These are phyloP conservation scores for Zhuqinia jingwanae DNA, from an alignment of 2,888 invertebrate species.

Conservation along the genomic window DNA sequence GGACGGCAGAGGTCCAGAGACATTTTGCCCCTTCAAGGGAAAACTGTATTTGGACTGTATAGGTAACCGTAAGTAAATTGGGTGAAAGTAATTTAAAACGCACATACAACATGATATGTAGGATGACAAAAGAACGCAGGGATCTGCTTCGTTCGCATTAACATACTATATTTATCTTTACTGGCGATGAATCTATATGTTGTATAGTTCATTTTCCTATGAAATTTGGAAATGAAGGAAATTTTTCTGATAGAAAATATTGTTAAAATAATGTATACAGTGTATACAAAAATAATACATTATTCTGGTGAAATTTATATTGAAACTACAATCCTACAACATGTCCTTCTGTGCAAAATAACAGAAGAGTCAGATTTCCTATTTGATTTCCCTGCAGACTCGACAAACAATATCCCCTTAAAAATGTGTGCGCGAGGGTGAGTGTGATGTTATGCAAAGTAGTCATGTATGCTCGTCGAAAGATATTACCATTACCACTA, in stretches of 20 bases:
- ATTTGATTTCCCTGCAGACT: slow-evolving; percentile 67
- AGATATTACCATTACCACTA: slow-evolving; percentile 15
- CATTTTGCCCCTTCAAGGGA: slow-evolving; percentile 1
- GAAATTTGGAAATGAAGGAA: slow-evolving; percentile 64
- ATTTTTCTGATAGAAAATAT: slow-evolving; percentile 25
- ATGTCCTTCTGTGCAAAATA: slow-evolving; percentile 3
- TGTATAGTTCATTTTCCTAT: neutral
- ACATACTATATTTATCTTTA: neutral
- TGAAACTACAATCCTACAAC: slow-evolving; percentile 46
- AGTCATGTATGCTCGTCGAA: slow-evolving; percentile 1
- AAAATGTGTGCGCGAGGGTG: slow-evolving; percentile 1
- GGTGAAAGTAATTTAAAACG: slow-evolving; percentile 41
- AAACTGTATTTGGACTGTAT: neutral
- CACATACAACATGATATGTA: no score
- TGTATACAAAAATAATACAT: neutral
- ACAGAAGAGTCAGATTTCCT: slow-evolving; percentile 64
- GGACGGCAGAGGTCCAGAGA: no score
- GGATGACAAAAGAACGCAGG: neutral
- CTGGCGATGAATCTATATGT: no score
- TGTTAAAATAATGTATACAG: neutral
- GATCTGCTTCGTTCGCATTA: slow-evolving; percentile 11
- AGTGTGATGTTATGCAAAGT: slow-evolving; percentile 53
- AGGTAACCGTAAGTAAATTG: slow-evolving; percentile 5
- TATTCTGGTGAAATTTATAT: slow-evolving; percentile 18
- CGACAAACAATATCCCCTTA: slow-evolving; percentile 51